Percentiles rank a stretch among this genome's conserved stretches.
These are phyloP conservation scores for Phaethornis superciliosus DNA, from an alignment of 2,113 vertebrate genomes.

Conservation along the genomic window DNA sequence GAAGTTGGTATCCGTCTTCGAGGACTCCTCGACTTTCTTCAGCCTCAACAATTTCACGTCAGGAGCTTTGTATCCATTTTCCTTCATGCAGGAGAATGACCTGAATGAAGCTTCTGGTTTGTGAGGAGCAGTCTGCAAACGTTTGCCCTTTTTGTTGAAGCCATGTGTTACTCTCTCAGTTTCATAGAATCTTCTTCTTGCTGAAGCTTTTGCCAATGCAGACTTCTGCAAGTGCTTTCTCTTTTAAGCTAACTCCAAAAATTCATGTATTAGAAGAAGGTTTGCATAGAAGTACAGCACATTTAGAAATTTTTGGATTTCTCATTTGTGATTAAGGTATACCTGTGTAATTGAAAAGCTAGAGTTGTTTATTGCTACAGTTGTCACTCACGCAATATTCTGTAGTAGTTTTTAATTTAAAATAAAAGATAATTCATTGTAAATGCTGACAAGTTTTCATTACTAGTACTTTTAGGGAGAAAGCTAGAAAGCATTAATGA, in stretches of 20 bases:
- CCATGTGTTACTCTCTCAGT: background rate
- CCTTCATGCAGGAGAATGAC: background rate
- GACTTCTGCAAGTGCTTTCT: background rate
- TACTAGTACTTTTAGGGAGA: background rate
- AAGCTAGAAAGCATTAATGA: background rate
- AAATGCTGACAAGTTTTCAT: background rate
- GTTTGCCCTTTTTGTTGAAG: background rate
- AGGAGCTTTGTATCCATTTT: background rate
- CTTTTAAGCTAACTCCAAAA: background rate
- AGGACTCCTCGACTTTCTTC: background rate
- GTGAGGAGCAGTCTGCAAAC: background rate
- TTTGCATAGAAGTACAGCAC: background rate
- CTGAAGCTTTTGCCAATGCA: background rate
- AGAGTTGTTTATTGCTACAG: background rate
- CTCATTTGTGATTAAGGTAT: background rate
- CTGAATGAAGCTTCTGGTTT: background rate
- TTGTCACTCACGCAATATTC: background rate
- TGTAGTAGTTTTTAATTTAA: background rate
- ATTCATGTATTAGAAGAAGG: background rate
- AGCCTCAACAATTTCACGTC: background rate
- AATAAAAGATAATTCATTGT: background rate
- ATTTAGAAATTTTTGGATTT: background rate
- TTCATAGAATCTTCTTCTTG: background rate
- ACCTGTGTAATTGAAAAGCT: background rate
- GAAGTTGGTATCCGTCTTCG: background rate